A percentile compares a stretch with the other conserved stretches of the same genome.
These are phyloP conservation scores for Desoria tigrina DNA, from an alignment of 2,888 invertebrate species.

Conservation along the genomic window DNA sequence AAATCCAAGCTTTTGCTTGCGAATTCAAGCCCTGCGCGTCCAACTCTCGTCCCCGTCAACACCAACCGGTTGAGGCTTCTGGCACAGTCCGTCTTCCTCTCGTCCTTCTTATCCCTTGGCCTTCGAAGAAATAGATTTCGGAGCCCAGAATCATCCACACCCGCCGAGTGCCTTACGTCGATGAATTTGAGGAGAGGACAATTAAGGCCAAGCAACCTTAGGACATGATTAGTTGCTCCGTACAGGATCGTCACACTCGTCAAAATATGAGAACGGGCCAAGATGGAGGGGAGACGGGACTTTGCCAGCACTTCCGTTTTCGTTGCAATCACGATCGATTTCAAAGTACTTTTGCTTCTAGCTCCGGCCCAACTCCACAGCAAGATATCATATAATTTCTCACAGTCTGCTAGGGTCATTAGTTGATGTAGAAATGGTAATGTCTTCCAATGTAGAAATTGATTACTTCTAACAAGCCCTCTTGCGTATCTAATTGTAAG, in stretches of 20 bases:
- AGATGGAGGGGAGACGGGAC: slow-evolving; percentile 30
- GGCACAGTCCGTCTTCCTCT: slow-evolving; percentile 30
- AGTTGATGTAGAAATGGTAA: slow-evolving; percentile 32
- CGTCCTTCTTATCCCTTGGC: not conserved
- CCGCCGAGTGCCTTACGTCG: slow-evolving; percentile 32
- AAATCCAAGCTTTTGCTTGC: slow-evolving; percentile 28
- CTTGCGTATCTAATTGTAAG: slow-evolving; percentile 25
- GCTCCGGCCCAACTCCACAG: slow-evolving; percentile 27
- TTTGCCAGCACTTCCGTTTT: slow-evolving; percentile 11
- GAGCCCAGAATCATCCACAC: slow-evolving; percentile 33
- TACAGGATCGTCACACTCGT: slow-evolving; percentile 30
- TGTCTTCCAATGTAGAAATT: slow-evolving; percentile 32
- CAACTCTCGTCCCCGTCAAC: slow-evolving; percentile 30
- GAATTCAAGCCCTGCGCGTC: slow-evolving; percentile 22
- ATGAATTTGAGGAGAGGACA: slow-evolving; percentile 31
- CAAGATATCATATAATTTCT: slow-evolving; percentile 30
- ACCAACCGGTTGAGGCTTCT: slow-evolving; percentile 8
- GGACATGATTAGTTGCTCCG: slow-evolving; percentile 34
- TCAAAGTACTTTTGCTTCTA: slow-evolving; percentile 13
- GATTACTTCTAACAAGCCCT: slow-evolving; percentile 27
- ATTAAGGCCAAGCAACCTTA: slow-evolving; percentile 33
- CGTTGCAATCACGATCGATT: slow-evolving; percentile 19
- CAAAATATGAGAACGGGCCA: slow-evolving; percentile 27
- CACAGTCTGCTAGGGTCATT: slow-evolving; percentile 23
- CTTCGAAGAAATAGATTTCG: slow-evolving; percentile 20